Conservation (phyloP, 2,888 invertebrate genomes). For the Ceriagrion tenellum region DNA sequence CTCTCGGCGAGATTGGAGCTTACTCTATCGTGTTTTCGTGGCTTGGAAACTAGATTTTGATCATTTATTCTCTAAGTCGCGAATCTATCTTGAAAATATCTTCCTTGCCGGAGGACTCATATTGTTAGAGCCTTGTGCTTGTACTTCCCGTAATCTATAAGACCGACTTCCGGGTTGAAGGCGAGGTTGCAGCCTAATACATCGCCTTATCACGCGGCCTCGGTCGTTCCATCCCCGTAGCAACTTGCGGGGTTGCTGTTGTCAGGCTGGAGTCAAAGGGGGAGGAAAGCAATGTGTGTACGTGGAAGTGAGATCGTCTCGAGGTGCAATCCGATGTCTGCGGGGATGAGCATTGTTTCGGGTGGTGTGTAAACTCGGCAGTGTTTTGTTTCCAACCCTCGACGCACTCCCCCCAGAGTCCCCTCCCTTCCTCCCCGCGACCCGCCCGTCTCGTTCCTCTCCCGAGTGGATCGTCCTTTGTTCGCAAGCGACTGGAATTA, state of each 20-base stretch:
- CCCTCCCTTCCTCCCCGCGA: not conserved
- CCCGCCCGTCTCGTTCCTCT: not conserved
- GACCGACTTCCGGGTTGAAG: no score
- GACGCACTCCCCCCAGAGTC: not conserved
- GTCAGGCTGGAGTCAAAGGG: not conserved
- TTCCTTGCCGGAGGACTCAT: no score
- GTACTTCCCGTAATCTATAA: no score
- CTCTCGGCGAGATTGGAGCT: no score
- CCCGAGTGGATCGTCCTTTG: not conserved
- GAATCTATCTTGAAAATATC: no score
- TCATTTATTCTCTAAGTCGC: no score
- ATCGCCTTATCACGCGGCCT: not conserved
- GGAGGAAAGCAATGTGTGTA: not conserved
- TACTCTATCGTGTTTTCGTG: no score
- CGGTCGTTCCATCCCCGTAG: not conserved
- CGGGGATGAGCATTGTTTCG: constrained; percentile 14
- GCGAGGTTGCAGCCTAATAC: no score
- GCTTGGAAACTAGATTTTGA: no score
- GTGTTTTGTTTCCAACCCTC: not conserved
- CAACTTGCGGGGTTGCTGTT: not conserved
- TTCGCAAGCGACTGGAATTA: not conserved
- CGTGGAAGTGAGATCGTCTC: not conserved
- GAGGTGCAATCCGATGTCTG: not conserved
- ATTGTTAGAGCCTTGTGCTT: no score
- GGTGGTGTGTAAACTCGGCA: not conserved